Evolutionary conservation across 2,113 vertebrate species (phyloP).

Genomic region (Puntigrus tetrazona): DNA sequence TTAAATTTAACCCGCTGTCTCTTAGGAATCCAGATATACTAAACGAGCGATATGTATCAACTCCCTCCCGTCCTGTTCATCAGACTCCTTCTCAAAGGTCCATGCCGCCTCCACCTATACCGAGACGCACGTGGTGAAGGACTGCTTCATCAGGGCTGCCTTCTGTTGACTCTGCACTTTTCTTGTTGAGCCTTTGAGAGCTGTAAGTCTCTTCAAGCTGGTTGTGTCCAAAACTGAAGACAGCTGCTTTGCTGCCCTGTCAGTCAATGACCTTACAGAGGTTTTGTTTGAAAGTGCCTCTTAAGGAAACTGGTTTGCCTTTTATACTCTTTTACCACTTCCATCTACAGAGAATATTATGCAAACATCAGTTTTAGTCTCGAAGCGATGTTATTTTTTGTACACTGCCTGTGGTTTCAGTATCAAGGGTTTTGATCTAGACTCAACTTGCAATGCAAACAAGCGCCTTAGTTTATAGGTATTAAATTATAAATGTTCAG

Average conservation of each 20-base stretch:
- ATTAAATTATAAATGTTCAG: neutral
- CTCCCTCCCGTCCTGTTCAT: constrained; percentile 62
- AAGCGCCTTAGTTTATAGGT: neutral
- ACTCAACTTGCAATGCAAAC: neutral
- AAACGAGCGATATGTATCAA: constrained; percentile 71
- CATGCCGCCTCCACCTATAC: constrained; percentile 51
- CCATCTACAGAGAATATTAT: neutral
- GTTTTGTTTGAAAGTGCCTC: neutral
- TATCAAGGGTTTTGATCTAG: neutral
- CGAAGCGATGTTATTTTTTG: neutral
- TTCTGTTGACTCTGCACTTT: neutral
- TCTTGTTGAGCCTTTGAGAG: constrained; percentile 8
- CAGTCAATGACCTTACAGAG: neutral
- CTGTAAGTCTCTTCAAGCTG: neutral
- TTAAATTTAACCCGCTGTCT: constrained; percentile 16
- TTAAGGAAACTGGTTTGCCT: neutral
- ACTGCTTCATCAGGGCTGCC: neutral
- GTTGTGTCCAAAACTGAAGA: neutral
- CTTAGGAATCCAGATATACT: constrained; percentile 63
- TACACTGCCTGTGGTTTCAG: neutral
- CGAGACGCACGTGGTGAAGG: constrained; percentile 63
- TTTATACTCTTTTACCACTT: neutral
- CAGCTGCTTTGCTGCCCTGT: neutral
- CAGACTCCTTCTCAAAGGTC: constrained; percentile 60
- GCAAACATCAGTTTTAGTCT: constrained; percentile 5